Conservation (phyloP, 2,113 vertebrate genomes). For the Percopsis transmontana region DNA sequence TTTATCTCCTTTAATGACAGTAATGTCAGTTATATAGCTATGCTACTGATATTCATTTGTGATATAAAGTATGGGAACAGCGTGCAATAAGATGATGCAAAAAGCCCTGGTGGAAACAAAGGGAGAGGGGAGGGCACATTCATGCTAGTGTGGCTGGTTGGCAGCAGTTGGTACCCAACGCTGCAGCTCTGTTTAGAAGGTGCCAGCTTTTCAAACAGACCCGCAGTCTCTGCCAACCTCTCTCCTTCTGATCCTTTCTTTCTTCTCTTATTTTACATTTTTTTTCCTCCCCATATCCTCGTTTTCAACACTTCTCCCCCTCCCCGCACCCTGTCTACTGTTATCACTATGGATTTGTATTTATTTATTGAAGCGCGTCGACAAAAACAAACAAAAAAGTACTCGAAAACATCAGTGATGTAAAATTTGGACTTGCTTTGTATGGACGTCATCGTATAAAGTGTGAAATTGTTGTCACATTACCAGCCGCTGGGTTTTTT, state of each 20-base stretch:
- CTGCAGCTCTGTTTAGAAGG: conserved; percentile 69
- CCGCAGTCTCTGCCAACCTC: conserved; percentile 71
- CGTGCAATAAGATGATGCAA: conserved; percentile 73
- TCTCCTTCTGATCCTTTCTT: conserved; percentile 74
- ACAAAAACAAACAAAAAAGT: conserved; percentile 26
- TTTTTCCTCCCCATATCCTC: conserved; percentile 52
- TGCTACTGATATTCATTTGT: conserved; percentile 36
- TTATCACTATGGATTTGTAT: conserved; percentile 32
- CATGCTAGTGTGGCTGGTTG: conserved; percentile 75
- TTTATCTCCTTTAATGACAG: conserved; percentile 15
- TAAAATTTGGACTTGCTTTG: conserved; percentile 26
- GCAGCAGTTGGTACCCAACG: conserved; percentile 73
- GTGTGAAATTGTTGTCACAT: conserved; percentile 35
- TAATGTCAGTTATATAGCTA: conserved; percentile 38
- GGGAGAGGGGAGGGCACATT: conserved; percentile 73
- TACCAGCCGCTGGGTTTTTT: conserved; percentile 18
- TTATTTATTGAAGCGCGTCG: conserved; percentile 31
- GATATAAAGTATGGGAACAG: conserved; percentile 69
- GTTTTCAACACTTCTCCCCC: conserved; percentile 54
- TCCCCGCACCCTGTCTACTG: conserved; percentile 28
- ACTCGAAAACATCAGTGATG: conserved; percentile 3
- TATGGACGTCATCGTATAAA: background rate
- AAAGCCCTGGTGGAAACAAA: conserved; percentile 74
- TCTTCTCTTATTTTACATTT: conserved; percentile 63
- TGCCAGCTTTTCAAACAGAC: conserved; percentile 82